A percentile compares a stretch with the other conserved stretches of the same genome.
phyloP scores from a whole-genome alignment of 2,888 invertebrate species.

The Calephelis perditalis region DNA sequence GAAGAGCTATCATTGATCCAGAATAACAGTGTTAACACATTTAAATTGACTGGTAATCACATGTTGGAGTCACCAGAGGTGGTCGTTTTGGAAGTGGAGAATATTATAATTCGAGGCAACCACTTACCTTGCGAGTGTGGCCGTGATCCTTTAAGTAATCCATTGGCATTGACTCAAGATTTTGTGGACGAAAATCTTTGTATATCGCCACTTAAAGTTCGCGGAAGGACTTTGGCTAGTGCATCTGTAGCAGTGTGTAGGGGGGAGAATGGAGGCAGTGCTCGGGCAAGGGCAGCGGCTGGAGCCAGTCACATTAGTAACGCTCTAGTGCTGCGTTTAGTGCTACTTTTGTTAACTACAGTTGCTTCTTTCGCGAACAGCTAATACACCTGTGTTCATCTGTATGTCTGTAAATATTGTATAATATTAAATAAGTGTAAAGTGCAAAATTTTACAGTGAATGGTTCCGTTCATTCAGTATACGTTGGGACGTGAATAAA shows the following conservation, averaged over 20 bases:
- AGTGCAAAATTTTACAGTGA: slow-evolving; percentile 73
- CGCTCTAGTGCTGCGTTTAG: slow-evolving; percentile 35
- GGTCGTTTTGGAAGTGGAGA: slow-evolving; percentile 84
- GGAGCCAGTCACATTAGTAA: slow-evolving; percentile 37
- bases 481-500: slow-evolving; percentile 76
- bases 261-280: slow-evolving; percentile 61
- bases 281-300: slow-evolving; percentile 48
- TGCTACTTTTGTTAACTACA: slow-evolving; percentile 42
- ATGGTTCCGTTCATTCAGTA: slow-evolving; percentile 76
- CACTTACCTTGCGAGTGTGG: slow-evolving; percentile 94
- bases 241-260: slow-evolving; percentile 59
- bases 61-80: slow-evolving; percentile 87
- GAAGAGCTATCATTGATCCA: slow-evolving; percentile 85
- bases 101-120: slow-evolving; percentile 85
- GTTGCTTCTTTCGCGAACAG: slow-evolving; percentile 59
- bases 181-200: slow-evolving; percentile 89
- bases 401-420: slow-evolving; percentile 74
- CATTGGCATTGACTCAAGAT: slow-evolving; percentile 82
- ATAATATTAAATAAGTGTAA: slow-evolving; percentile 60
- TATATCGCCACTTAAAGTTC: slow-evolving; percentile 90
- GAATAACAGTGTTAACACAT: slow-evolving; percentile 83
- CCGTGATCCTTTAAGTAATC: slow-evolving; percentile 86
- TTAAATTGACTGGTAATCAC: slow-evolving; percentile 90
- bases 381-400: slow-evolving; percentile 52
- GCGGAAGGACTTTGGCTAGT: slow-evolving; percentile 85